Percentiles rank a stretch among this genome's conserved stretches.
Conservation (phyloP, 1,140 invertebrate species). For the Condylostylus longicornis region DNA sequence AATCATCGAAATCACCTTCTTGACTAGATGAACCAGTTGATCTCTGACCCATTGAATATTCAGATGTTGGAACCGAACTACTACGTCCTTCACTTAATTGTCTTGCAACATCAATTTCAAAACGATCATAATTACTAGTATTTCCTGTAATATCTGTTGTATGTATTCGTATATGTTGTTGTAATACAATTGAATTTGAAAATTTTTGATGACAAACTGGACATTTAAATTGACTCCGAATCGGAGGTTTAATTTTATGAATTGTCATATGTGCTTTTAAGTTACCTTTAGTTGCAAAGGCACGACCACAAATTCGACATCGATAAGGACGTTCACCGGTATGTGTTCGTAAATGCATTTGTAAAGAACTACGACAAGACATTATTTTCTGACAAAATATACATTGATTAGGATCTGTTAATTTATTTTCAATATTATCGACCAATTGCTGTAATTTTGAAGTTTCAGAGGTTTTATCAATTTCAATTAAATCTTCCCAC, state of each 20-base stretch:
- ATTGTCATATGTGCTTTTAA: conserved; percentile 99
- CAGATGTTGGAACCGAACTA: no score
- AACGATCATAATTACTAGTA: no score
- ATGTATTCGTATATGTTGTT: conserved; percentile 88
- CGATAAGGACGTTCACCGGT: conserved; percentile 84
- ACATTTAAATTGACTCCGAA: conserved; percentile 87
- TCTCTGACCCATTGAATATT: no score
- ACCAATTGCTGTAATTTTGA: conserved; percentile 87
- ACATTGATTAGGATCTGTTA: conserved; percentile 94
- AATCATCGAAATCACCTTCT: conserved; percentile 28
- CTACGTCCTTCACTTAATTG: no score
- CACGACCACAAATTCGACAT: conserved; percentile 88
- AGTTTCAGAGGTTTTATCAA: conserved; percentile 71
- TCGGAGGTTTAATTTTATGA: conserved; percentile 82
- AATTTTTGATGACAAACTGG: conserved; percentile 98
- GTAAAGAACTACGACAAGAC: conserved; percentile 93
- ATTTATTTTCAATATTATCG: conserved; percentile 90
- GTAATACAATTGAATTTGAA: conserved; percentile 84
- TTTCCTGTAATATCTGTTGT: no score
- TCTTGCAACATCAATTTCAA: no score
- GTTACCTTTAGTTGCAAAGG: conserved; percentile 97
- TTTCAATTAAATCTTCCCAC: conserved; percentile 92
- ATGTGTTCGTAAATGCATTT: conserved; percentile 94
- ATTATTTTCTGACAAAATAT: conserved; percentile 93
- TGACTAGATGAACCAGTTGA: no score